Evolutionary conservation across 2,888 invertebrate species (phyloP).

Genomic region (Drosophila formosana): DNA sequence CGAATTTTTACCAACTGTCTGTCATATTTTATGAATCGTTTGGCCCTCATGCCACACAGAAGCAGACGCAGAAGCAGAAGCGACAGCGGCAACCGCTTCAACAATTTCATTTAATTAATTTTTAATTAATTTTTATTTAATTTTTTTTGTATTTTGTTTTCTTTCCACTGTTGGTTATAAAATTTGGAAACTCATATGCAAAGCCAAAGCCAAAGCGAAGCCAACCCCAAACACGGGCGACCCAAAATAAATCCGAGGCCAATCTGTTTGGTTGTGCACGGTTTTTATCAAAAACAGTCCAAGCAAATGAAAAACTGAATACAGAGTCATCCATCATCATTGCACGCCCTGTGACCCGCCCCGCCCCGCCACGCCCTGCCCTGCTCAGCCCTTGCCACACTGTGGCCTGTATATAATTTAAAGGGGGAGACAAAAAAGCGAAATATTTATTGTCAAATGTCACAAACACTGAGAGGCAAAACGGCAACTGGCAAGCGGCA

Average conservation of each 20-base stretch:
- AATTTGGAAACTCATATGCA: conserved; percentile 62
- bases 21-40: conserved; percentile 66
- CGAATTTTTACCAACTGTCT: conserved; percentile 45
- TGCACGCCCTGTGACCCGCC: conserved; percentile 57
- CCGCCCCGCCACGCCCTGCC: conserved; percentile 1
- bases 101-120: conserved; percentile 75
- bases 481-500: not conserved
- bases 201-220: conserved; percentile 46
- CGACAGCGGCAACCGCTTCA: conserved; percentile 39
- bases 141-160: conserved; percentile 39
- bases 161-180: conserved; percentile 25
- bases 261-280: conserved; percentile 53
- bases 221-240: conserved; percentile 36
- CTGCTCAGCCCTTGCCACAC: conserved; percentile 12
- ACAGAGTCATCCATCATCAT: conserved; percentile 76
- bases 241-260: conserved; percentile 52
- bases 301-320: conserved; percentile 70
- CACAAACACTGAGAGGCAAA: conserved; percentile 60
- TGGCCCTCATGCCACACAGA: conserved; percentile 56
- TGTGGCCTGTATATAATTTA: conserved; percentile 52
- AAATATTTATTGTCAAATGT: conserved; percentile 75
- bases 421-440: conserved; percentile 40
- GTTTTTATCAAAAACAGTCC: conserved; percentile 50
- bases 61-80: conserved; percentile 10
- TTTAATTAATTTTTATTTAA: conserved; percentile 76